Percentiles rank a stretch among this genome's conserved stretches.
phyloP scores from a whole-genome alignment of 2,888 invertebrate genomes.

The Nowickia ferox region DNA sequence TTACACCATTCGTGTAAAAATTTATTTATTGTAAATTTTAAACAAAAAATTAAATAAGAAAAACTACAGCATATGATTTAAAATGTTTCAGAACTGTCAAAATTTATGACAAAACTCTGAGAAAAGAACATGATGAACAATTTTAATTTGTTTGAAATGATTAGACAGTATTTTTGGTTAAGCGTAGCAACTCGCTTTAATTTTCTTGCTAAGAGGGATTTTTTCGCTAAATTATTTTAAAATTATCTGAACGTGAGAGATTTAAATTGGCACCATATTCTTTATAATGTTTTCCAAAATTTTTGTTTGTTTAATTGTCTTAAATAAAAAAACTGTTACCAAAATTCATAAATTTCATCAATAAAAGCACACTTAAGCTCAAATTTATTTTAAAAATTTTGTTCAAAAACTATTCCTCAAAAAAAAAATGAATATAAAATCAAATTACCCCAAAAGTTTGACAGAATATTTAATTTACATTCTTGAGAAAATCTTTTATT shows the following conservation, averaged over 20 bases:
- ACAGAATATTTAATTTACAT: too few relatives aligned
- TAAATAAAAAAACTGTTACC: too few relatives aligned
- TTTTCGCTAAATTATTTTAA: background rate
- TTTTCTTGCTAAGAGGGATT: background rate
- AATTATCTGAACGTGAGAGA: background rate
- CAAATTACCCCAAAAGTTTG: too few relatives aligned
- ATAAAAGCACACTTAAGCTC: too few relatives aligned
- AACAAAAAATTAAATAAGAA: background rate
- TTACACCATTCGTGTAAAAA: background rate
- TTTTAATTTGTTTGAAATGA: constrained; percentile 4
- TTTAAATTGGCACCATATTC: background rate
- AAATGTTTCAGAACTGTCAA: constrained; percentile 5
- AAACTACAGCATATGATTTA: background rate
- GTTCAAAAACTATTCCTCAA: too few relatives aligned
- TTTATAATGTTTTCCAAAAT: too few relatives aligned
- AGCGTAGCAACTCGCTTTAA: background rate
- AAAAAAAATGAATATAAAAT: too few relatives aligned
- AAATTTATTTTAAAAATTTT: too few relatives aligned
- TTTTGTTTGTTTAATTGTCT: too few relatives aligned
- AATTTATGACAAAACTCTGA: constrained; percentile 15
- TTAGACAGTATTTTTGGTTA: background rate
- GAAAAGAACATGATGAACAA: background rate
- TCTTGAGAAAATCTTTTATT: too few relatives aligned
- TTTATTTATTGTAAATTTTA: background rate
- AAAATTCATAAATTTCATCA: too few relatives aligned